Evolutionary conservation across 2,888 invertebrate genomes (phyloP), one percentile per base, ranked within the genome.

Genomic region (Calameuta filiformis): DNA sequence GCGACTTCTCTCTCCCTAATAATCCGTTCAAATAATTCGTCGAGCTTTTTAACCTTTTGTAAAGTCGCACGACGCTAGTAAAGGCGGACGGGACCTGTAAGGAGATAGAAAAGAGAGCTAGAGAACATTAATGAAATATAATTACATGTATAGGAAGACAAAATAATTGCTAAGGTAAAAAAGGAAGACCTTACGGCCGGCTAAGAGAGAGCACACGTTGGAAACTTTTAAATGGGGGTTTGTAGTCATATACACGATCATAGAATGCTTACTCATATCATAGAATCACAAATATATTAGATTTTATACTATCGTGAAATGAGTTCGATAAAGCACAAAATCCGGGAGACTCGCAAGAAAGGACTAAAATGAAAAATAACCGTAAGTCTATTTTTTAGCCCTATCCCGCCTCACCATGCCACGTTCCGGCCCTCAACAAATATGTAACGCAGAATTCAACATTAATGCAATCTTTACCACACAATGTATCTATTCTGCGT

Each of bases 111-210:
- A 23, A 23, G 9, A 56, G 23, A 23, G 9, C 56, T 56, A 9
- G 56, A 23, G 56, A 56, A 56, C 23, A 56, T 56, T 56, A 23
- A 23, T 23, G 9, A 56, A 56, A 56, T 56, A 56, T 40, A 40
- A 40, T 15, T 40, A 40, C 6, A 15, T 40, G 1, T 23, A 69
- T 33, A 34, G 79, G 80, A 83, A 84, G 89, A 89, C 89, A 89
- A 88, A 89, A 89, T 89, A 89, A 89, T 89, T 89, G 86, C 89
- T 89, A 86, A 89, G 89, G 88, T 88, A 33, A 84, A 85, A 85
- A 23, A 15, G 23, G 23, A 23, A 56, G 23, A 23, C 2, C 23
- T 56, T 9, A 56, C 6, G 23, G 6, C 15, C 23, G 40, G 9
- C 9, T 6, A 56, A 6, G 40, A 56, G 40, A 56, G 23, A 56